Evolutionary conservation across 2,888 invertebrate species (phyloP).

Genomic region (Stegana nigrithorax): DNA sequence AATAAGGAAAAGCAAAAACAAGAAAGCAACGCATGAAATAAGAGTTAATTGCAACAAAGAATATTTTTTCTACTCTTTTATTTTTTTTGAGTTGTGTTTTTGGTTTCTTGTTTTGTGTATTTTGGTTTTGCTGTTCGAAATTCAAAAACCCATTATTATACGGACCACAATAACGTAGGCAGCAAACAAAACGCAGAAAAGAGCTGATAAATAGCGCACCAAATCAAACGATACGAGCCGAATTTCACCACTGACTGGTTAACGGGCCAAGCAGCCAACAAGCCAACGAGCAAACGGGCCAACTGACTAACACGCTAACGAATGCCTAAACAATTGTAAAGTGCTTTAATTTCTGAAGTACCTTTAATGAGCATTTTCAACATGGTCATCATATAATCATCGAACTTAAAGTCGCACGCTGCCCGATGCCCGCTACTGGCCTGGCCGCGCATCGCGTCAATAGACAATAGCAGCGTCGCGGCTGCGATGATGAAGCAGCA

Average conservation of each 20-base stretch:
- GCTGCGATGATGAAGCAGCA: background rate
- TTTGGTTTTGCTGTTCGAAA: too few species aligned
- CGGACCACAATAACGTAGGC: too few species aligned
- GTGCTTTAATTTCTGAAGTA: constrained; percentile 60
- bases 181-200: constrained; percentile 36
- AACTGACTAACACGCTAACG: background rate
- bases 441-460: background rate
- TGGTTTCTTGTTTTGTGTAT: too few species aligned
- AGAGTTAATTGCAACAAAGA: constrained; percentile 12
- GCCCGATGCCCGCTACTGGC: background rate
- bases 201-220: constrained; percentile 55
- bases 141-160: too few species aligned
- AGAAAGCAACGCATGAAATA: too few species aligned
- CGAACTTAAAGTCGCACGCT: background rate
- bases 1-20: too few species aligned
- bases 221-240: constrained; percentile 35
- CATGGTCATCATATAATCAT: constrained; percentile 62
- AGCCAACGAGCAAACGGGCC: background rate
- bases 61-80: background rate
- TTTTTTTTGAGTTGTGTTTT: too few species aligned
- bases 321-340: constrained; percentile 54
- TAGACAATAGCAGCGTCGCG: constrained; percentile 1
- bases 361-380: constrained; percentile 63
- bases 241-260: too few species aligned
- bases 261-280: background rate